Evolutionary conservation across 2,888 invertebrate genomes (phyloP).

Genomic region (Rhagonycha lutea): DNA sequence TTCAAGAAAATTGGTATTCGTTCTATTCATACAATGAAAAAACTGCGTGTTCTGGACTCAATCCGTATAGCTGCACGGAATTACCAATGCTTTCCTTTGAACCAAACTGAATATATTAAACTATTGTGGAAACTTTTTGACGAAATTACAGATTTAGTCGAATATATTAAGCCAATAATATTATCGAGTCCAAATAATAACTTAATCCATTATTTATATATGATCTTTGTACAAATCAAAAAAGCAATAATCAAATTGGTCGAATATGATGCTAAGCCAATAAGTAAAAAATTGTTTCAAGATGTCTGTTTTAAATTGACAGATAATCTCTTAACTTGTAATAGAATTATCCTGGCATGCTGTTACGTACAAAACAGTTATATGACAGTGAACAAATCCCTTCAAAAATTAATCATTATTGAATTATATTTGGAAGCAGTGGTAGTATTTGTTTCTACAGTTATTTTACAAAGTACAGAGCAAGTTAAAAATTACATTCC

Average conservation of each 20-base stretch:
- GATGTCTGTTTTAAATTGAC: neutral
- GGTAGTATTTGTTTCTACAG: neutral
- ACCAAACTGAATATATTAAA: too few relatives aligned
- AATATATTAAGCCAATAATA: neutral
- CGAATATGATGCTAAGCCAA: neutral
- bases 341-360: neutral
- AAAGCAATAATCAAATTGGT: neutral
- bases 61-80: too few relatives aligned
- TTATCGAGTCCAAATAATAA: neutral
- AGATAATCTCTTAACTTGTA: neutral
- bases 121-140: neutral
- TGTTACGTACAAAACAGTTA: neutral
- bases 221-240: neutral
- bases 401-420: neutral
- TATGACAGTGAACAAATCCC: neutral
- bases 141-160: neutral
- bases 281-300: neutral
- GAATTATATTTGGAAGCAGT: neutral
- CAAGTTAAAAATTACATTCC: neutral
- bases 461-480: neutral
- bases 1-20: too few relatives aligned
- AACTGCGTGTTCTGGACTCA: too few relatives aligned
- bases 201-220: neutral
- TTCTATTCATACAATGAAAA: too few relatives aligned
- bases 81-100: too few relatives aligned